Conservation (phyloP, 1,140 invertebrate genomes). For the Sitobion miscanthi region DNA sequence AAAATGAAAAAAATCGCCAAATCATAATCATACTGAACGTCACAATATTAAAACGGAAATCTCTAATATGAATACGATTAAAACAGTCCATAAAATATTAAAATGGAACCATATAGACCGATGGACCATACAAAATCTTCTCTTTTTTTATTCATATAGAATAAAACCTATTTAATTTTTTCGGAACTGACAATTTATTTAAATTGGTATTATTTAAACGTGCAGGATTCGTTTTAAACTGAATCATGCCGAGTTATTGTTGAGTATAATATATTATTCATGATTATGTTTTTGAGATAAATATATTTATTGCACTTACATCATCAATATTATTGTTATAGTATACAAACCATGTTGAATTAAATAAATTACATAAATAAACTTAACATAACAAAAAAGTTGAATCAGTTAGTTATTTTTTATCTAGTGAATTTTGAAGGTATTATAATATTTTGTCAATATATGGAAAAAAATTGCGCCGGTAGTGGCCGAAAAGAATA, state of each 20-base stretch:
- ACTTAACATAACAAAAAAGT: not conserved
- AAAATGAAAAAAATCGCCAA: not conserved
- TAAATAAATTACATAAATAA: not conserved
- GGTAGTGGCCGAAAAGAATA: not conserved
- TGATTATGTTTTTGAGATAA: not conserved
- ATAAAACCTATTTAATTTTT: not conserved
- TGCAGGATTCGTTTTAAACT: not conserved
- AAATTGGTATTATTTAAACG: not conserved
- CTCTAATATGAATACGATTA: not conserved
- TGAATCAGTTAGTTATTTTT: slow-evolving; percentile 25
- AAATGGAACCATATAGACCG: not conserved
- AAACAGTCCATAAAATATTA: not conserved
- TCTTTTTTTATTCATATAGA: not conserved
- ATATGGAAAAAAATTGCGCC: not conserved
- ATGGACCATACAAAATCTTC: not conserved
- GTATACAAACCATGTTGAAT: not conserved
- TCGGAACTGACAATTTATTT: not conserved
- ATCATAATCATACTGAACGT: not conserved
- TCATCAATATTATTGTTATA: not conserved
- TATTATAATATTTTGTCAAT: not conserved
- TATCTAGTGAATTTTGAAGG: not conserved
- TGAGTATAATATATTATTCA: not conserved
- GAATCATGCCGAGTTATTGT: not conserved
- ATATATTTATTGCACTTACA: not conserved
- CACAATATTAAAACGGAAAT: not conserved